Evolutionary conservation across 2,113 vertebrate genomes (phyloP), one percentile per base, ranked within the genome.

Genomic region (Eulemur rufifrons): DNA sequence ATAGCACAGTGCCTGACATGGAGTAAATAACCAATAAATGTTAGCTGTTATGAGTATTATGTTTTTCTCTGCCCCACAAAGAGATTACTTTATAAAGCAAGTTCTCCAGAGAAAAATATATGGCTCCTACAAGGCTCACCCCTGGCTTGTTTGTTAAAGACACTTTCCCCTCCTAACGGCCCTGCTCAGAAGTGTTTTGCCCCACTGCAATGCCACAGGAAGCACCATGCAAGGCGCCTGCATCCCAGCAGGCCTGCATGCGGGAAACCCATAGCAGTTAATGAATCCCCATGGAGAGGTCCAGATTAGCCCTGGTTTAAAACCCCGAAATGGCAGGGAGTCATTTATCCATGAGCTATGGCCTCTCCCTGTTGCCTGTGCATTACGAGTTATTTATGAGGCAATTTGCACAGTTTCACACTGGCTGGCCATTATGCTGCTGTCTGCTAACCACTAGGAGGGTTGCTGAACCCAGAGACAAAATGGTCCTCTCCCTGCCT

Each of bases 311-410:
- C 94, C 64, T 96, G 96, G 98, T 98, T 98, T 98, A 98, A 98
- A 98, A 97, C 91, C 96, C 94, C 54, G 83, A 97, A 98, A 98
- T 98, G 98, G 95, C 98, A 98, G 97, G 42, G 95, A 98, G 97
- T 98, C 98, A 98, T 98, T 98, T 98, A 98, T 98, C 98, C 98
- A 95, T 85, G 84, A 98, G 97, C 97, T 97, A 97, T 77, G 73
- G 97, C 97, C 98, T 1, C 92, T 98, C 96, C 95, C 96, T 76
- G 89, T 97, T 97, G 97, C 93, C 92, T 92, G 93, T 97, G 98
- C 98, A 98, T 98, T 98, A 98, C 87, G 80, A 98, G 98, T 98
- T 98, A 98, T 98, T 99, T 99, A 98, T 98, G 98, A 98, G 96
- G 98, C 92, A 98, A 98, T 98, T 98, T 98, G 93, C 98, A 97